Evolutionary conservation across 2,113 vertebrate species (phyloP).

Genomic region (Coregonus clupeaformis): DNA sequence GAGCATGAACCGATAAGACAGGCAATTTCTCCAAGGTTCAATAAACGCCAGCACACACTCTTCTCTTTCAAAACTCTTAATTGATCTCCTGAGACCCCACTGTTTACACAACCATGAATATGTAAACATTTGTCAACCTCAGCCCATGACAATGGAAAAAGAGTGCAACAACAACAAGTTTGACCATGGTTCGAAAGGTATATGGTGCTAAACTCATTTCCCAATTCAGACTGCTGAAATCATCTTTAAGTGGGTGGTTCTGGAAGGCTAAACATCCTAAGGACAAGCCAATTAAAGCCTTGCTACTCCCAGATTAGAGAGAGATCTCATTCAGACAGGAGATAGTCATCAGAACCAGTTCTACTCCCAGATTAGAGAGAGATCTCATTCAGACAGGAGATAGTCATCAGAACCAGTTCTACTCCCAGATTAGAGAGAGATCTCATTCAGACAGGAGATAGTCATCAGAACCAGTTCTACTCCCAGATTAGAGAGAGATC

Average conservation of each 20-base stretch:
- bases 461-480: neutral
- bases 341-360: neutral
- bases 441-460: too few species aligned
- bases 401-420: neutral
- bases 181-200: constrained; percentile 32
- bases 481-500: neutral
- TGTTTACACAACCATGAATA: constrained; percentile 68
- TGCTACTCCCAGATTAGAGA: neutral
- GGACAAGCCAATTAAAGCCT: neutral
- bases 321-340: neutral
- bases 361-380: neutral
- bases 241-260: constrained; percentile 33
- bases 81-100: constrained; percentile 70
- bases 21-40: constrained; percentile 60
- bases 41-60: constrained; percentile 45
- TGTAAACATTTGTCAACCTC: constrained; percentile 56
- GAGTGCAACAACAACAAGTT: constrained; percentile 11
- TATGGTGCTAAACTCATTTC: constrained; percentile 10
- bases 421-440: neutral
- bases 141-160: constrained; percentile 34
- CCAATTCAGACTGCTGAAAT: constrained; percentile 21
- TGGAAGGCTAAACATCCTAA: neutral
- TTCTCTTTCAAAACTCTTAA: constrained; percentile 71
- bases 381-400: neutral
- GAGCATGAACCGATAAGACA: constrained; percentile 66